Conservation (phyloP, 2,113 vertebrate species). For the Oenanthe melanoleuca region DNA sequence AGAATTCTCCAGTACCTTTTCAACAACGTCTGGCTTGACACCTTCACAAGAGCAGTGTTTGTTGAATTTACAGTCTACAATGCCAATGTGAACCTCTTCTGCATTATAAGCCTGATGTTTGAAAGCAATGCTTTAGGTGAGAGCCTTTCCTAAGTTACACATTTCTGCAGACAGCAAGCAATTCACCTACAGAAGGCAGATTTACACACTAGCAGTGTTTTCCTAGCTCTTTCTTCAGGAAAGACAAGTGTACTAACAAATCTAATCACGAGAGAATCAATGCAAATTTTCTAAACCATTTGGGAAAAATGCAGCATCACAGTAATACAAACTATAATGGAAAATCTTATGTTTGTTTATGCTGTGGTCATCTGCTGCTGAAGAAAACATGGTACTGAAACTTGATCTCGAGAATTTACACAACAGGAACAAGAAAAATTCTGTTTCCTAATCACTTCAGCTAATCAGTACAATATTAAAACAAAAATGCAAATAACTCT, state of each 20-base stretch:
- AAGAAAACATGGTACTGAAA: not conserved
- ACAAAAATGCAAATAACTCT: not conserved
- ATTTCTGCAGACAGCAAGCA: not conserved
- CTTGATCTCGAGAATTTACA: not conserved
- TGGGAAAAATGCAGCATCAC: not conserved
- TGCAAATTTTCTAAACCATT: not conserved
- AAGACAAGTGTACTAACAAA: not conserved
- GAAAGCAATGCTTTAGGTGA: constrained; percentile 89
- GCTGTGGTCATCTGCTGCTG: not conserved
- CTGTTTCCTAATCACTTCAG: not conserved
- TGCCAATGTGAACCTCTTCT: constrained; percentile 94
- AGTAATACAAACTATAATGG: not conserved
- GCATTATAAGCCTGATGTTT: constrained; percentile 85
- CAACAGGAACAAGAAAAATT: not conserved
- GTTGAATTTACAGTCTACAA: constrained; percentile 96
- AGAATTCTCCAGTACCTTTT: constrained; percentile 88
- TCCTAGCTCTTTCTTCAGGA: not conserved
- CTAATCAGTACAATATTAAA: not conserved
- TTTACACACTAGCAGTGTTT: not conserved
- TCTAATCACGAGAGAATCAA: not conserved
- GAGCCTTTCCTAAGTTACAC: not conserved
- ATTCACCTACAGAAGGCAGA: not conserved
- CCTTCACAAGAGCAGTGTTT: constrained; percentile 89
- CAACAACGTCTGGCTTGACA: constrained; percentile 88
- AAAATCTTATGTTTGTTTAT: not conserved